Percentiles rank a stretch among this genome's conserved stretches.
These are phyloP conservation scores for Xenopus petersii DNA, from an alignment of 2,797 vertebrate species.

Conservation along the genomic window DNA sequence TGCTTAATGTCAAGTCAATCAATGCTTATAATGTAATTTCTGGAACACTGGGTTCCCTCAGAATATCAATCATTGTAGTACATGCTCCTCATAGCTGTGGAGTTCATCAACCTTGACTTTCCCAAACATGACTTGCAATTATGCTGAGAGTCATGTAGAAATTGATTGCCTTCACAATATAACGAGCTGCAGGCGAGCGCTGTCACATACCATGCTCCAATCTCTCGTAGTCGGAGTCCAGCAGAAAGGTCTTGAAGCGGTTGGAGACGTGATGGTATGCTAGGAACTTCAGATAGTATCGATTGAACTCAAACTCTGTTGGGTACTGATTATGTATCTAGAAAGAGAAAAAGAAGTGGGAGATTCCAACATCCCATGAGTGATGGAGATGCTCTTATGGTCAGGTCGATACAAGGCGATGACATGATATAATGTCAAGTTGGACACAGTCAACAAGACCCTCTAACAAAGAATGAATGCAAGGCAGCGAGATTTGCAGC, in stretches of 20 bases:
- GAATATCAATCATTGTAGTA: neutral
- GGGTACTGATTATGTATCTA: conserved; percentile 93
- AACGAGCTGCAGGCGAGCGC: neutral
- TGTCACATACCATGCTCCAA: conserved; percentile 87
- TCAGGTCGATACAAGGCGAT: neutral
- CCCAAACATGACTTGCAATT: conserved; percentile 27
- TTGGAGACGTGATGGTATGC: conserved; percentile 97
- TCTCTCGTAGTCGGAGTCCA: conserved; percentile 97
- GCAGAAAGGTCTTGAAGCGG: conserved; percentile 96
- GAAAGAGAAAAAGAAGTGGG: conserved; percentile 46
- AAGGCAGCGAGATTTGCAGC: neutral
- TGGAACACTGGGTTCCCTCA: neutral
- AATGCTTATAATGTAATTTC: no score
- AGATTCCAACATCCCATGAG: neutral
- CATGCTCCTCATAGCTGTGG: conserved; percentile 24
- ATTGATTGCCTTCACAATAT: neutral
- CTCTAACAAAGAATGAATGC: neutral
- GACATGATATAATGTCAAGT: conserved; percentile 6
- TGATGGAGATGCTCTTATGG: neutral
- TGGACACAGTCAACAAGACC: conserved; percentile 6
- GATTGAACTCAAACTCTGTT: conserved; percentile 97
- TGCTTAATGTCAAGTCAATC: no score
- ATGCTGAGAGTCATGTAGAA: neutral
- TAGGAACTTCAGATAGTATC: conserved; percentile 96
- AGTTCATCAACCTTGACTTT: conserved; percentile 26